phyloP scores from a whole-genome alignment of 2,113 vertebrate genomes.

The Heterotilapia buettikoferi region DNA sequence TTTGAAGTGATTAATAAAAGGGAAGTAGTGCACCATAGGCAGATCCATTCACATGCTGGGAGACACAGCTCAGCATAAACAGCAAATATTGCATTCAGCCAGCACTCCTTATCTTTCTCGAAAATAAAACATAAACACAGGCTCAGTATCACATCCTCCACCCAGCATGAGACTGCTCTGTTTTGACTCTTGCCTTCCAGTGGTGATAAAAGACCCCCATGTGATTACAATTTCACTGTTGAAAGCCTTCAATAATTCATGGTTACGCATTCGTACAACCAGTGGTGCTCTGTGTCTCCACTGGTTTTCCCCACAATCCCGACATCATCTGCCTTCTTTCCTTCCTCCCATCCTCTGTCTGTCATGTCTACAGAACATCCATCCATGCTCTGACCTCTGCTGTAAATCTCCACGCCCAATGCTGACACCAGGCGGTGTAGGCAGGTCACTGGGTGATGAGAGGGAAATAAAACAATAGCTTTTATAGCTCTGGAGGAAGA shows the following conservation, averaged over 20 bases:
- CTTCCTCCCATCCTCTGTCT: background rate
- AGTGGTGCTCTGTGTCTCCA: background rate
- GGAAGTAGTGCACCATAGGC: background rate
- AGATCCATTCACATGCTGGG: background rate
- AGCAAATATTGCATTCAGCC: background rate
- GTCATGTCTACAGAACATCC: background rate
- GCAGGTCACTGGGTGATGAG: constrained; percentile 16
- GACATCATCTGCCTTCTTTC: background rate
- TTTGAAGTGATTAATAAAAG: background rate
- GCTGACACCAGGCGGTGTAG: constrained; percentile 62
- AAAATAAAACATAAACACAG: background rate
- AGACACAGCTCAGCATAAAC: background rate
- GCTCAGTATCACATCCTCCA: background rate
- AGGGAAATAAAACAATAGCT: constrained; percentile 33
- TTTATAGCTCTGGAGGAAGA: constrained; percentile 37
- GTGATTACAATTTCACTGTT: background rate
- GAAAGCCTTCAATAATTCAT: constrained; percentile 39
- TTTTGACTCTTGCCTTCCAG: background rate
- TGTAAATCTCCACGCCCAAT: constrained; percentile 36
- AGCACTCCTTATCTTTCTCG: background rate
- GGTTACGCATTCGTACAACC: background rate
- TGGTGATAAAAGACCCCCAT: background rate
- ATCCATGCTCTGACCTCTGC: constrained; percentile 21
- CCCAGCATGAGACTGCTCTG: background rate
- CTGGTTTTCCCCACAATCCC: background rate